Evolutionary conservation across 2,888 invertebrate species (phyloP).

Genomic region (Cryptocephalus primarius): DNA sequence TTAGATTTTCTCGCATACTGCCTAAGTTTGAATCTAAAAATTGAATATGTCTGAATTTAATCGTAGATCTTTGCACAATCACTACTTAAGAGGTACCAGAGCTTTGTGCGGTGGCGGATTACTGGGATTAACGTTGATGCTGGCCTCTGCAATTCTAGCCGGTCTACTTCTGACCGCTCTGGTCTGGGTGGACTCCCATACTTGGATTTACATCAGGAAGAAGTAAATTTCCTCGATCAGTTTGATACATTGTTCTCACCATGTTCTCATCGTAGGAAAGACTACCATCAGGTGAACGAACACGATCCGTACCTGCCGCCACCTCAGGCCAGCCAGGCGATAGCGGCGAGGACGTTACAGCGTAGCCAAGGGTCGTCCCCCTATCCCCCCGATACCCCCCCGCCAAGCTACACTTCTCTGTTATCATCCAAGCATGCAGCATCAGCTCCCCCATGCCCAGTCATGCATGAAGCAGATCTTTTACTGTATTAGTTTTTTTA

Average conservation of each 20-base stretch:
- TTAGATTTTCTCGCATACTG: no score
- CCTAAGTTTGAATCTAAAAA: no score
- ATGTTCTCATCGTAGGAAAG: constrained; percentile 42
- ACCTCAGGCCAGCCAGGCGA: constrained; percentile 48
- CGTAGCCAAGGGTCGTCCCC: constrained; percentile 63
- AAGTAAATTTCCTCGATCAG: constrained; percentile 46
- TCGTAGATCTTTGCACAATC: constrained; percentile 62
- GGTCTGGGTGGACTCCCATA: constrained; percentile 90
- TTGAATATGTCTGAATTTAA: background rate
- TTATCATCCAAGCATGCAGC: constrained; percentile 36
- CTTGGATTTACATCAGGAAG: constrained; percentile 93
- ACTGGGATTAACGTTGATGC: constrained; percentile 73
- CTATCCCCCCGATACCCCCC: constrained; percentile 47
- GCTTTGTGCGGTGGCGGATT: constrained; percentile 77
- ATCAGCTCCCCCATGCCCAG: constrained; percentile 29
- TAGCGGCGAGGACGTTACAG: constrained; percentile 50
- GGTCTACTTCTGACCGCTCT: constrained; percentile 85
- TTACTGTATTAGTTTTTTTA: constrained; percentile 30
- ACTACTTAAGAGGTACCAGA: constrained; percentile 65
- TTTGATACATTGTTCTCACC: no score
- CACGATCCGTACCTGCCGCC: constrained; percentile 69
- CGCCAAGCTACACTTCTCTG: constrained; percentile 50
- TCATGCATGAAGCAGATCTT: constrained; percentile 38
- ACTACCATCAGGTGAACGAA: constrained; percentile 75
- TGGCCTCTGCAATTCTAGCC: constrained; percentile 75